Evolutionary conservation across 2,797 vertebrate genomes (phyloP), one percentile per base, ranked within the genome.

Genomic region (Fratercula arctica): DNA sequence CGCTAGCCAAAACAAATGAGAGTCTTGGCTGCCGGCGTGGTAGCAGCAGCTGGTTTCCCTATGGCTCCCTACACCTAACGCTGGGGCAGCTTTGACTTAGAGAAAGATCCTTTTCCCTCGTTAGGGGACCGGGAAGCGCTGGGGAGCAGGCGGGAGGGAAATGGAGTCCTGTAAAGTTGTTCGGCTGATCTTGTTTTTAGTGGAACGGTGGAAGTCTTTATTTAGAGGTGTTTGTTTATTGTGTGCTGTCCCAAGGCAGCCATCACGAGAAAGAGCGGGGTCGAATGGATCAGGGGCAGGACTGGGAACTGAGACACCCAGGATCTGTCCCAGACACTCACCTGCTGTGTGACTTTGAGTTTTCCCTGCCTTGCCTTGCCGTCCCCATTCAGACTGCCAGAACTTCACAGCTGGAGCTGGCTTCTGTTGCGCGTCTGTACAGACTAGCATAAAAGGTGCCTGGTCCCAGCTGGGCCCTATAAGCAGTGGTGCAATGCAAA

Each of bases 1-100:
- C 5, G 97, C 97, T 97, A 98, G 97, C 97, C 98, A 98, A 98
- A 98, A 98, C 97, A 98, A 98, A 98, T 94, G 96, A 94, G 97
- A 96, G 96, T 91, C 93, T 97, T 98, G 97, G 97, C 97, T 97
- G 97, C 87, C 90, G 51, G 87, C 92, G 31, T 96, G 97, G 96
- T 73, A 17, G 48, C 95, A 96, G 97, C 98, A 98, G 97, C 97
- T 98, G 97, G 97, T 96, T 97, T 96, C 92, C 53, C 95, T 88
- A 50, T n/a, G 96, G 96, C 95, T 97, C 97, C 96, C 96, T 85
- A 80, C 95, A 95, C 96, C 97, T 97, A 97, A 70, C 94, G 25
- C 95, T 85, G 97, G 97, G 97, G 95, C 97, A 97, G 97, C 93
- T 95, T 79, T 83, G 89, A 33, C 73, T 95, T 73, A 50, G 91